phyloP scores from a whole-genome alignment of 2,113 vertebrate genomes.

The Pygoscelis adeliae region DNA sequence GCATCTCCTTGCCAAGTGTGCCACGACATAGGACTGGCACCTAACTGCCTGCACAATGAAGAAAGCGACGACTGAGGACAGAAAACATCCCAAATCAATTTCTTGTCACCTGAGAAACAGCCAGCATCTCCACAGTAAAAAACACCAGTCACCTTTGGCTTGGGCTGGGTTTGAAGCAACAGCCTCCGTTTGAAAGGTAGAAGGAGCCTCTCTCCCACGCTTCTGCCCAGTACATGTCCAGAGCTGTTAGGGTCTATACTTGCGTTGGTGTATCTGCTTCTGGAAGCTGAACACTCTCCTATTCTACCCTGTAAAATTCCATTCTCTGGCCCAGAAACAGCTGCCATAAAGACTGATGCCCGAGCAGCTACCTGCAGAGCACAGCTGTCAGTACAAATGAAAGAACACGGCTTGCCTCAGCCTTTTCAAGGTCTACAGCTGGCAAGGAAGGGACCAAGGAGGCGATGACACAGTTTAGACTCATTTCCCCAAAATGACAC shows the following conservation, averaged over 20 bases:
- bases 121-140: not conserved
- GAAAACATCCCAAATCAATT: not conserved
- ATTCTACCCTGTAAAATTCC: not conserved
- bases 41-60: not conserved
- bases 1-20: not conserved
- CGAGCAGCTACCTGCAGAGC: not conserved
- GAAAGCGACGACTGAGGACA: fast-evolving
- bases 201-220: not conserved
- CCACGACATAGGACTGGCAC: not conserved
- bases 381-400: not conserved
- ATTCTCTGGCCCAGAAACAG: not conserved
- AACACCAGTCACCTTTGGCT: not conserved
- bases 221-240: not conserved
- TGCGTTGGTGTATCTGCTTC: not conserved
- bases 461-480: not conserved
- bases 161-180: not conserved
- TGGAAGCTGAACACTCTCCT: not conserved
- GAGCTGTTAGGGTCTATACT: not conserved
- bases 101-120: not conserved
- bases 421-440: not conserved
- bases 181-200: not conserved
- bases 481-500: conserved; percentile 9
- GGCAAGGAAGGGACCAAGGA: not conserved
- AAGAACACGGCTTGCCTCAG: not conserved
- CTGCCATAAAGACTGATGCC: not conserved